These are phyloP conservation scores for Tetraodon nigroviridis DNA, from an alignment of 2,113 vertebrate genomes.

Conservation along the genomic window DNA sequence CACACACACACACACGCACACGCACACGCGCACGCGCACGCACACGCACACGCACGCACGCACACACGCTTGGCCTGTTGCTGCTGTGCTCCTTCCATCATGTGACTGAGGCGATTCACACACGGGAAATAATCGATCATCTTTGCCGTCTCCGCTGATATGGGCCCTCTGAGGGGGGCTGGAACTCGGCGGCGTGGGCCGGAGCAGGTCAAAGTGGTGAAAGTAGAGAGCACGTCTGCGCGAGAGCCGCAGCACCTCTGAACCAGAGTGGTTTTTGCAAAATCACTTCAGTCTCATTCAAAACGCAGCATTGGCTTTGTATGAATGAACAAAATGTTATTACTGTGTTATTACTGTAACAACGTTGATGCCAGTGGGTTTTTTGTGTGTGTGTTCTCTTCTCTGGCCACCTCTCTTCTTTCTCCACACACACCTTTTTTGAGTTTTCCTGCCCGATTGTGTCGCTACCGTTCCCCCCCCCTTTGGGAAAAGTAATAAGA, in stretches of 20 bases:
- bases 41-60: background rate
- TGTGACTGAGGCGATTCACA: slow-evolving; percentile 45
- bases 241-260: too few species aligned
- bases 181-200: too few species aligned
- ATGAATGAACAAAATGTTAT: too few species aligned
- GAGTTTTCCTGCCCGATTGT: background rate
- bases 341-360: too few species aligned
- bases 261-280: too few species aligned
- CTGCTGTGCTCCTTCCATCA: slow-evolving; percentile 33
- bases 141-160: slow-evolving; percentile 31
- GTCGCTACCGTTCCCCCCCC: background rate
- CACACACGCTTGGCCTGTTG: slow-evolving; percentile 14
- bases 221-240: too few species aligned
- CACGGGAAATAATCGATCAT: slow-evolving; percentile 56
- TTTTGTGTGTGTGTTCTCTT: too few species aligned
- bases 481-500: slow-evolving; percentile 7
- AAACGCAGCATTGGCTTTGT: too few species aligned
- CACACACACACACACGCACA: slow-evolving; percentile 21
- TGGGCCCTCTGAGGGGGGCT: slow-evolving; percentile 56
- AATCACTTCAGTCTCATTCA: too few species aligned
- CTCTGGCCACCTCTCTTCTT: background rate
- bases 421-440: background rate
- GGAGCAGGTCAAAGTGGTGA: too few species aligned
- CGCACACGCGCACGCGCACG: too few species aligned
- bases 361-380: too few species aligned